A percentile compares a stretch with the other conserved stretches of the same genome.
Conservation (phyloP, 2,888 invertebrate genomes). For the Apamea monoglypha region DNA sequence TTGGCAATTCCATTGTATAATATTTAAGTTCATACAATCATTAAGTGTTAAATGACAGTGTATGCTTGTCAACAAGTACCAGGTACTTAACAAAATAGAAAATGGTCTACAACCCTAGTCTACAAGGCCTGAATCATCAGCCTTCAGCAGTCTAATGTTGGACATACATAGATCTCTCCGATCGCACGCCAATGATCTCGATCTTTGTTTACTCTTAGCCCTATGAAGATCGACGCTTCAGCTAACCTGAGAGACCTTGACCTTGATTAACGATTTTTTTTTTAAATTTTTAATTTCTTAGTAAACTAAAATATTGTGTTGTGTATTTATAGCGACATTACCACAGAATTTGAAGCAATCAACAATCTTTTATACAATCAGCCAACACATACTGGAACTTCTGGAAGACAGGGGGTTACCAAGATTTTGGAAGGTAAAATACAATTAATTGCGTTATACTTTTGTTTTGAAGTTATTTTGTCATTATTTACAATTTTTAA, state of each 20-base stretch:
- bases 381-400: conserved; percentile 68
- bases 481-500: neutral
- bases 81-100: neutral
- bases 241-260: neutral
- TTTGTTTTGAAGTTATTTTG: neutral
- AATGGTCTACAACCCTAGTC: neutral
- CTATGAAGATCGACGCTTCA: neutral
- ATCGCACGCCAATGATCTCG: neutral
- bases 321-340: conserved; percentile 71
- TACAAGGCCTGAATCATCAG: neutral
- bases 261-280: neutral
- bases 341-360: conserved; percentile 76
- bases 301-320: neutral
- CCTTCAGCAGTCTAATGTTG: neutral
- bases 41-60: neutral
- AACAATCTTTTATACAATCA: conserved; percentile 80
- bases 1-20: neutral
- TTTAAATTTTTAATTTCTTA: neutral
- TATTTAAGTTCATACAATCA: neutral
- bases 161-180: neutral
- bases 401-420: conserved; percentile 66
- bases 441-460: too few relatives aligned
- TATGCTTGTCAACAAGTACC: neutral
- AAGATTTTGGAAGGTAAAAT: conserved; percentile 73
- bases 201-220: neutral